These are phyloP conservation scores for Cancer borealis DNA, from an alignment of 2,888 invertebrate species.

Conservation along the genomic window DNA sequence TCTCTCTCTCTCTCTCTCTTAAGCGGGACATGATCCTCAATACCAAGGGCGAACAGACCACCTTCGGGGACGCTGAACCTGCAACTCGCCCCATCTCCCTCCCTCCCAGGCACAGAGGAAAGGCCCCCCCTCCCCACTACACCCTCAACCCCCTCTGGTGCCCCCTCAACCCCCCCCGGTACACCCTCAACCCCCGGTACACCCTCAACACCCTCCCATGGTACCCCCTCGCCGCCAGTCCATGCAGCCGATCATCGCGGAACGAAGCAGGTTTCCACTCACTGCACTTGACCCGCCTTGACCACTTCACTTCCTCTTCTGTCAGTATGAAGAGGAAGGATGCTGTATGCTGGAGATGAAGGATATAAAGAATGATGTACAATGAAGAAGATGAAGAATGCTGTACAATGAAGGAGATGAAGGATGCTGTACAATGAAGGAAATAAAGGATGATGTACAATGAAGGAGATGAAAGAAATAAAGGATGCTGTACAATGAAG, in stretches of 20 bases:
- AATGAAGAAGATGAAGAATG: no score
- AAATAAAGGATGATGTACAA: no score
- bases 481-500: no score
- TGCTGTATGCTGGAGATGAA: no score
- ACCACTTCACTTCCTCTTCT: slow-evolving; percentile 2
- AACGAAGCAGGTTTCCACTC: neutral
- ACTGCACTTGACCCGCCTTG: neutral
- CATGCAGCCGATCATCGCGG: neutral
- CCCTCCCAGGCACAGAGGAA: neutral
- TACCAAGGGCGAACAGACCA: neutral
- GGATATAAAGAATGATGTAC: neutral
- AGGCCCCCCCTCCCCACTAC: neutral
- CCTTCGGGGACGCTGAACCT: slow-evolving; percentile 1
- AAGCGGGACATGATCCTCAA: neutral
- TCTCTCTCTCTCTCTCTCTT: neutral
- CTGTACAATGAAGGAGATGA: no score
- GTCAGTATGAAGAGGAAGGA: neutral
- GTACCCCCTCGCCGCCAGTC: no score
- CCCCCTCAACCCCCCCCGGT: neutral
- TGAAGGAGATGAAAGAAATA: no score
- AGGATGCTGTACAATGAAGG: no score
- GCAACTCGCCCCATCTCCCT: neutral
- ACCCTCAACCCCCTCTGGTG: neutral
- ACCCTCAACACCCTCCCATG: no score
- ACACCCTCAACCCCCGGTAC: no score